A percentile compares a stretch with the other conserved stretches of the same genome.
phyloP scores from a whole-genome alignment of 2,113 vertebrate species.

The Oxyruncus cristatus region DNA sequence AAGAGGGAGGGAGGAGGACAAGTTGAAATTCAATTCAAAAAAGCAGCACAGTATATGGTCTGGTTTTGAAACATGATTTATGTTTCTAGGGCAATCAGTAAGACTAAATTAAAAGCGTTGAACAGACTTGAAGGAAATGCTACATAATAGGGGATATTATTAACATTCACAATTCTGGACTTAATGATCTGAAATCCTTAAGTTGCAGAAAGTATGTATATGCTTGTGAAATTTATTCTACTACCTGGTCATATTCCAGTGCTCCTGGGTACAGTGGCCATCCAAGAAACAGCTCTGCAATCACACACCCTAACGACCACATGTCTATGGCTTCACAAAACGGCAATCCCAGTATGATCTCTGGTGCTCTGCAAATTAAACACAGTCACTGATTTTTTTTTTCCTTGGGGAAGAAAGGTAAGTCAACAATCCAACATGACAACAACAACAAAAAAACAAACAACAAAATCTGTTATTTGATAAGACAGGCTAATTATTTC shows the following conservation, averaged over 20 bases:
- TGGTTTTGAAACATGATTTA: not conserved
- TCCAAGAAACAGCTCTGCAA: slow-evolving; percentile 97
- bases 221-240: slow-evolving; percentile 12
- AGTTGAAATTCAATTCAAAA: not conserved
- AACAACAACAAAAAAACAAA: not conserved
- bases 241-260: slow-evolving; percentile 98
- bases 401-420: not conserved
- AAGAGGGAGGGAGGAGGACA: not conserved
- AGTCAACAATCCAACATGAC: slow-evolving; percentile 21
- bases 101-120: not conserved
- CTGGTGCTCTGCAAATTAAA: slow-evolving; percentile 90
- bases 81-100: not conserved
- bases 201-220: not conserved
- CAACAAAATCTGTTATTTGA: not conserved
- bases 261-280: slow-evolving; percentile 99
- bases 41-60: not conserved
- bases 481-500: not conserved
- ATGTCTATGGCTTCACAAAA: slow-evolving; percentile 99
- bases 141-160: not conserved
- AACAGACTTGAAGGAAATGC: not conserved
- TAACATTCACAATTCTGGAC: not conserved
- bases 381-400: slow-evolving; percentile 21
- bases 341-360: slow-evolving; percentile 99
- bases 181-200: not conserved
- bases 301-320: slow-evolving; percentile 99